Percentiles rank a stretch among this genome's conserved stretches.
Evolutionary conservation across 2,888 invertebrate genomes (phyloP).

Genomic region (Volucella zonaria): DNA sequence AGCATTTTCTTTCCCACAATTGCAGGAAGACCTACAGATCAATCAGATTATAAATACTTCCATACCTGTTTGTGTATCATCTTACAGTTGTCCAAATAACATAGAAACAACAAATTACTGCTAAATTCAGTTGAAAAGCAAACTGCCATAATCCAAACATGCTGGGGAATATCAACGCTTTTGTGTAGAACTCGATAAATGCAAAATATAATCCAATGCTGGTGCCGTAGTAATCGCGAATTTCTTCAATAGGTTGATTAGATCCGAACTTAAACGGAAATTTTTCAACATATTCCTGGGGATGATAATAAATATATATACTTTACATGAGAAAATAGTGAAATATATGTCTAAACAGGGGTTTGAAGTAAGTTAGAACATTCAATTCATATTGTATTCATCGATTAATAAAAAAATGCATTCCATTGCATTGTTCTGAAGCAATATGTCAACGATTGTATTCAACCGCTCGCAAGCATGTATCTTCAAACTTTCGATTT

Average conservation of each 20-base stretch:
- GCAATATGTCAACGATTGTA: no score
- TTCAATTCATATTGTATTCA: no score
- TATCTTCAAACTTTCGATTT: no score
- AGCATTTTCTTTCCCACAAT: slow-evolving; percentile 89
- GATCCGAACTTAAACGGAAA: slow-evolving; percentile 81
- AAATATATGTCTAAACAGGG: no score
- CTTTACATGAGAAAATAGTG: no score
- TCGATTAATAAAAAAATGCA: no score
- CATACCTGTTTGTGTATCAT: slow-evolving; percentile 77
- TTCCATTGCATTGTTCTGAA: no score
- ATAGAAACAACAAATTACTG: slow-evolving; percentile 88
- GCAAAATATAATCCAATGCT: slow-evolving; percentile 89
- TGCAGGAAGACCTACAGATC: slow-evolving; percentile 81
- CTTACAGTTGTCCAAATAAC: slow-evolving; percentile 90
- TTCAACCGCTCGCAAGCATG: no score
- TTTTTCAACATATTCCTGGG: slow-evolving; percentile 85
- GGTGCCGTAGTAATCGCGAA: slow-evolving; percentile 89
- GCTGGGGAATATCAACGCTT: slow-evolving; percentile 86
- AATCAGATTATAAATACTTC: background rate
- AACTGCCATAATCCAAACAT: slow-evolving; percentile 86
- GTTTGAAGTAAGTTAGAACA: no score
- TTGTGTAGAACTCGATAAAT: slow-evolving; percentile 88
- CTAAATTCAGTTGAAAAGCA: slow-evolving; percentile 83
- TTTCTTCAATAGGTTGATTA: slow-evolving; percentile 86
- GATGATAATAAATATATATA: background rate